Evolutionary conservation across 2,888 invertebrate genomes (phyloP), one percentile per base, ranked within the genome.

Genomic region (Tribolium freemani): DNA sequence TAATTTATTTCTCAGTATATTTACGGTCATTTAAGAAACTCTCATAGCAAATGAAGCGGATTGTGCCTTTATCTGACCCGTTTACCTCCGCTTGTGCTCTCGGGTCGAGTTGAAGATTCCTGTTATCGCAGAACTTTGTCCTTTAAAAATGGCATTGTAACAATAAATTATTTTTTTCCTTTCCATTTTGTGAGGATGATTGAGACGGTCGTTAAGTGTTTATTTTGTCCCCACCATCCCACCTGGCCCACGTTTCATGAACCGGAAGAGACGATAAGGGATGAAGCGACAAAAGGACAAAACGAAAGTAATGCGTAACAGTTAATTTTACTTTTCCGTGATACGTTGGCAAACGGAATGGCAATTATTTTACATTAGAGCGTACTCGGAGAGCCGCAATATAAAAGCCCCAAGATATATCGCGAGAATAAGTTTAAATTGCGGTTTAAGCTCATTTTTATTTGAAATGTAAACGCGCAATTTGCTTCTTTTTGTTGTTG

Each of bases 291-390:
- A 70, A 70, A 63, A 63, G 63, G 30, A 75, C 77, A 79, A 82
- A 82, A 81, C 78, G 82, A 82, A 83, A 83, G 79, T 83, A 83
- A 83, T 83, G 84, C 78, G 75, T 78, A 78, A 75, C 83, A 83
- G 84, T 84, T 84, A 84, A 84, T 84, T 84, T 83, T 82, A 83
- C 80, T 80, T 79, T 76, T 73, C 78, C 73, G 76, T 76, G 77
- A 81, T 80, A 75, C 79, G 76, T 75, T 51, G 77, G 78, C 79
- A 78, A 81, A 83, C 81, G 81, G 77, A 78, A 80, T 77, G 73
- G 83, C 83, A 82, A 84, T 84, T 84, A 84, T 84, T 84, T 82
- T 82, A 83, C 83, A 84, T 84, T 84, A 84, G 80, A 77, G 78
- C 75, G 68, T 76, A 73, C 73, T 74, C 74, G 73, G 76, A 73